phyloP scores from a whole-genome alignment of 2,888 invertebrate species.

The Plagodis dolabraria region DNA sequence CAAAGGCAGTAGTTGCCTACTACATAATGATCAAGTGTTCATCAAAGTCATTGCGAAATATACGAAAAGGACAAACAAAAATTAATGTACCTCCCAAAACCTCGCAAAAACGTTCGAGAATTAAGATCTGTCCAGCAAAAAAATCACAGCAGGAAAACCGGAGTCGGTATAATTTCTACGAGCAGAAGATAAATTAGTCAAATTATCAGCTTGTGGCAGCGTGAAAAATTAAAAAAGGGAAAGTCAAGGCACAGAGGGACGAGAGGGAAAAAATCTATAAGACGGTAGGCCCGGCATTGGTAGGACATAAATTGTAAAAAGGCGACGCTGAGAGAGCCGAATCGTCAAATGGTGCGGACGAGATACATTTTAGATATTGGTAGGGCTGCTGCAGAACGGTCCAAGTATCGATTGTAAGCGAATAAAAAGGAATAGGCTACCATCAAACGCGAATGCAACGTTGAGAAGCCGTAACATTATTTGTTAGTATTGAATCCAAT shows the following conservation, averaged over 20 bases:
- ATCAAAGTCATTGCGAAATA: no score
- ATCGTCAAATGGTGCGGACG: slow-evolving; percentile 78
- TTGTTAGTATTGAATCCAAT: no score
- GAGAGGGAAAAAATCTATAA: slow-evolving; percentile 43
- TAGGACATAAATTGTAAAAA: slow-evolving; percentile 69
- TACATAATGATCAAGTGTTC: no score
- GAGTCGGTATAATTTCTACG: slow-evolving; percentile 28
- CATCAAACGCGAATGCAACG: no score
- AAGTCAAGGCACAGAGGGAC: slow-evolving; percentile 18
- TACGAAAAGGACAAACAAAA: slow-evolving; percentile 5
- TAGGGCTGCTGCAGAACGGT: slow-evolving; percentile 48
- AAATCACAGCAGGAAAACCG: slow-evolving; percentile 30
- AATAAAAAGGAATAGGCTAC: no score
- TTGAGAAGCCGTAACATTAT: no score
- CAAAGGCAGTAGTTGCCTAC: no score
- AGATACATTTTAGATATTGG: slow-evolving; percentile 72
- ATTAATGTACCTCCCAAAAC: slow-evolving; percentile 16
- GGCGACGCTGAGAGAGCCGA: slow-evolving; percentile 61
- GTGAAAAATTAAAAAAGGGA: slow-evolving; percentile 33
- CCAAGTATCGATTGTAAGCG: no score
- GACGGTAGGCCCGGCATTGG: slow-evolving; percentile 55
- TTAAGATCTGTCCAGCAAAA: slow-evolving; percentile 22
- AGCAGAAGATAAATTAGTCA: slow-evolving; percentile 39
- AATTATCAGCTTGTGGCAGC: slow-evolving; percentile 40
- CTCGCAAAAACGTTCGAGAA: slow-evolving; percentile 18